Evolutionary conservation across 2,888 invertebrate genomes (phyloP).

Genomic region (Brassicogethes aeneus): DNA sequence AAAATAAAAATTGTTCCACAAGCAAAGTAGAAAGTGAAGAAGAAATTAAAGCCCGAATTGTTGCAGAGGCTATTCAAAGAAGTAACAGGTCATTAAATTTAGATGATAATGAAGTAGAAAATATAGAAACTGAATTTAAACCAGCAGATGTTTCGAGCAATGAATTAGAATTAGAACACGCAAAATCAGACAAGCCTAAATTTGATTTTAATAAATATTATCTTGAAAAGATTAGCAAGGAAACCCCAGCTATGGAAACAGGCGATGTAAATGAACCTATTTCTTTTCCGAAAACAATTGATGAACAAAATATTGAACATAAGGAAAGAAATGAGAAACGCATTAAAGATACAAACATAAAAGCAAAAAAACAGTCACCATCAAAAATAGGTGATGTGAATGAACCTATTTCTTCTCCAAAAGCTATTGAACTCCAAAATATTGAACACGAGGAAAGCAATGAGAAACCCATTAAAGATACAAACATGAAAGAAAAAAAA

Average conservation of each 20-base stretch:
- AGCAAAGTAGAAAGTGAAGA: neutral
- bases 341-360: neutral
- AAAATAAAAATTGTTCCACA: neutral
- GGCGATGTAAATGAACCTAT: neutral
- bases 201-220: constrained; percentile 1
- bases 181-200: neutral
- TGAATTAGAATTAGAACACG: neutral
- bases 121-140: neutral
- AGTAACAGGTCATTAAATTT: constrained; percentile 3
- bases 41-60: constrained; percentile 1
- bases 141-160: neutral
- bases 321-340: neutral
- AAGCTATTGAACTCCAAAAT: too few relatives aligned
- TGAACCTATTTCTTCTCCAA: neutral
- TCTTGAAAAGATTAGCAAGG: neutral
- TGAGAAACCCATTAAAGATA: neutral
- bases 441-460: neutral
- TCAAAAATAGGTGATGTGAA: neutral
- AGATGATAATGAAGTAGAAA: neutral
- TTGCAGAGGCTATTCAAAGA: constrained; percentile 1
- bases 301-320: neutral
- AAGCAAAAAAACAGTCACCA: too few relatives aligned
- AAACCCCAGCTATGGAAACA: neutral
- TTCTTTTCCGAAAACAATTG: neutral
- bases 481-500: too few relatives aligned